Conservation (phyloP, 1,140 invertebrate genomes). For the Drosophila kurseongensis region DNA sequence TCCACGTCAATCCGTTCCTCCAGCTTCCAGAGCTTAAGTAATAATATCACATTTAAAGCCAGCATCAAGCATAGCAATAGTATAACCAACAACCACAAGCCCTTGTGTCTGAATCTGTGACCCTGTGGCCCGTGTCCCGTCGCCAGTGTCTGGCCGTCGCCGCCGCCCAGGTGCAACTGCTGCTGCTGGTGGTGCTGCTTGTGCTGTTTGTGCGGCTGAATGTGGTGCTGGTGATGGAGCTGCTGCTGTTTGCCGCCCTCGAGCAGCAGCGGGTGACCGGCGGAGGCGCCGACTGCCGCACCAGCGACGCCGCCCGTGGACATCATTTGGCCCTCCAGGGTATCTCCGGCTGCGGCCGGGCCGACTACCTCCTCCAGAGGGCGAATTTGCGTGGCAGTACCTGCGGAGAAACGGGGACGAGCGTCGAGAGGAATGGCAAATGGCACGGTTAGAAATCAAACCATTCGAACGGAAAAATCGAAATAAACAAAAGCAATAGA, state of each 20-base stretch:
- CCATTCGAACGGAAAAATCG: conserved; percentile 24
- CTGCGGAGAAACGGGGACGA: conserved; percentile 54
- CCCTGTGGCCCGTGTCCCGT: conserved; percentile 39
- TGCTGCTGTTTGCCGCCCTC: conserved; percentile 30
- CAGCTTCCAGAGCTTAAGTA: conserved; percentile 91
- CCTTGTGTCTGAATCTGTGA: conserved; percentile 60
- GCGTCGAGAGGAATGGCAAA: conserved; percentile 50
- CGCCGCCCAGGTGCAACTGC: conserved; percentile 44
- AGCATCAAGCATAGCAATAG: conserved; percentile 88
- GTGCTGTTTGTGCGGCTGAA: conserved; percentile 55
- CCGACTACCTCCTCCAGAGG: conserved; percentile 63
- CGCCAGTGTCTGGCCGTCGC: conserved; percentile 40
- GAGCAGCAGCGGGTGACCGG: conserved; percentile 27
- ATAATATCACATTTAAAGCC: conserved; percentile 91
- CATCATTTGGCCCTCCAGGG: conserved; percentile 52
- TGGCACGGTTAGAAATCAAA: conserved; percentile 50
- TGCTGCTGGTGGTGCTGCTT: conserved; percentile 51
- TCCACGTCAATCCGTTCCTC: conserved; percentile 86
- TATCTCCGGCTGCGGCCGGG: conserved; percentile 47
- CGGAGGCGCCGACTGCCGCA: conserved; percentile 27
- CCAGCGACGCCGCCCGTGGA: conserved; percentile 24
- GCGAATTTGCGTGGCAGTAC: conserved; percentile 73
- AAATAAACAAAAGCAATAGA: conserved; percentile 35
- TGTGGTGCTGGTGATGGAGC: conserved; percentile 48
- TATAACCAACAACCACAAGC: conserved; percentile 86